A percentile compares a stretch with the other conserved stretches of the same genome.
Evolutionary conservation across 2,113 vertebrate species (phyloP).

Genomic region (Charadrius vociferus): DNA sequence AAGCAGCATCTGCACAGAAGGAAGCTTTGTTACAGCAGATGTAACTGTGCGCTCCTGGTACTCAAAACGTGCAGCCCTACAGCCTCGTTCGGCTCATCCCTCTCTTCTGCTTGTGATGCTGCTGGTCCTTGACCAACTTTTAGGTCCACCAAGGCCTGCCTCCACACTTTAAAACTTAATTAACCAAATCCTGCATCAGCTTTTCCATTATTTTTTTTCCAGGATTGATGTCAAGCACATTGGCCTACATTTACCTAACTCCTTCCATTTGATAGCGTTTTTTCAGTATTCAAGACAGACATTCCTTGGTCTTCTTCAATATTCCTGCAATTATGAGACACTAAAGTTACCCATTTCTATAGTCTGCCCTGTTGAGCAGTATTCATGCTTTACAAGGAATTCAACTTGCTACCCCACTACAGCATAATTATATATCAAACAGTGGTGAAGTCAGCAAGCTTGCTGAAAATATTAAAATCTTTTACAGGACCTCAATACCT

Average conservation of each 20-base stretch:
- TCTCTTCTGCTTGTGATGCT: background rate
- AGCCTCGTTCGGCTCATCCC: background rate
- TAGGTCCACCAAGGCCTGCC: background rate
- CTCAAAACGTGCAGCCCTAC: background rate
- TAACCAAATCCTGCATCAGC: background rate
- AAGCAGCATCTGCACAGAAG: background rate
- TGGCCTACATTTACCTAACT: background rate
- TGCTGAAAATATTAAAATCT: background rate
- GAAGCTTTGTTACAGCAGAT: background rate
- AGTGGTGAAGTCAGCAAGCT: background rate
- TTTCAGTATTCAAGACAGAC: background rate
- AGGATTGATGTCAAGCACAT: background rate
- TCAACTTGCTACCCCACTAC: background rate
- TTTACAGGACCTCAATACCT: background rate
- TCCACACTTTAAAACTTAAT: background rate
- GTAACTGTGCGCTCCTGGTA: background rate
- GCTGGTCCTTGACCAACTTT: background rate
- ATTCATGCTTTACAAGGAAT: background rate
- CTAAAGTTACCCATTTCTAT: background rate
- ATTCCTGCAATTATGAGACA: background rate
- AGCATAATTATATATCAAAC: background rate
- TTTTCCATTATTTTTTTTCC: background rate
- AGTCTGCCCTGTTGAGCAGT: background rate
- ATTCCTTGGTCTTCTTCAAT: background rate
- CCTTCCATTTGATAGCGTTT: background rate